A percentile compares a stretch with the other conserved stretches of the same genome.
Conservation (phyloP, 2,113 vertebrate species). For the Larimichthys crocea region DNA sequence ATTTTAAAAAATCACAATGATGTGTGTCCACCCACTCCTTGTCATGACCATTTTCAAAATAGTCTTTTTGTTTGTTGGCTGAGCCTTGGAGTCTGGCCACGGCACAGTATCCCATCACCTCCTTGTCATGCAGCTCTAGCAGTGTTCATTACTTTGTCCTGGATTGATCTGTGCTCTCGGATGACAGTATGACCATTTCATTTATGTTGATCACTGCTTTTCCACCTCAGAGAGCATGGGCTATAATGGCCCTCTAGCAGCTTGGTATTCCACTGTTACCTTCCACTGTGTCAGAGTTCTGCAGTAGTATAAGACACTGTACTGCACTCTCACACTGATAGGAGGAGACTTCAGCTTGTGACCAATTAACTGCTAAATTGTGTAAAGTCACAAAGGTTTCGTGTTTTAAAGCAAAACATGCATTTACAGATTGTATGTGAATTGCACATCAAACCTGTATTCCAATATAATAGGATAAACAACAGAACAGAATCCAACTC, state of each 20-base stretch:
- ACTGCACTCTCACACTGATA: slow-evolving; percentile 11
- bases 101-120: slow-evolving; percentile 45
- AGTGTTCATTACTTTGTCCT: slow-evolving; percentile 61
- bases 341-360: background rate
- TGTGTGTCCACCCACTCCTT: slow-evolving; percentile 20
- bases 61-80: slow-evolving; percentile 29
- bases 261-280: slow-evolving; percentile 35
- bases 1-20: slow-evolving; percentile 40
- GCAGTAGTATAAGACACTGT: slow-evolving; percentile 28
- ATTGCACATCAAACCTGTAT: background rate
- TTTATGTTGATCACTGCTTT: slow-evolving; percentile 72
- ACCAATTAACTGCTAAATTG: background rate
- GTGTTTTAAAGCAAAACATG: slow-evolving; percentile 1
- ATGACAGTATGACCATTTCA: slow-evolving; percentile 58
- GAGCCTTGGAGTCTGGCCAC: slow-evolving; percentile 35
- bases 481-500: background rate
- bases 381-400: background rate
- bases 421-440: background rate
- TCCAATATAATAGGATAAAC: background rate
- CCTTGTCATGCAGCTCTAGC: slow-evolving; percentile 19
- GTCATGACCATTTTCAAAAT: slow-evolving; percentile 28
- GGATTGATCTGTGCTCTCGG: slow-evolving; percentile 52
- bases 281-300: slow-evolving; percentile 27
- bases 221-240: slow-evolving; percentile 50
- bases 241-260: slow-evolving; percentile 50